These are phyloP conservation scores for Hypolimnas misippus DNA, from an alignment of 2,888 invertebrate species.

Conservation along the genomic window DNA sequence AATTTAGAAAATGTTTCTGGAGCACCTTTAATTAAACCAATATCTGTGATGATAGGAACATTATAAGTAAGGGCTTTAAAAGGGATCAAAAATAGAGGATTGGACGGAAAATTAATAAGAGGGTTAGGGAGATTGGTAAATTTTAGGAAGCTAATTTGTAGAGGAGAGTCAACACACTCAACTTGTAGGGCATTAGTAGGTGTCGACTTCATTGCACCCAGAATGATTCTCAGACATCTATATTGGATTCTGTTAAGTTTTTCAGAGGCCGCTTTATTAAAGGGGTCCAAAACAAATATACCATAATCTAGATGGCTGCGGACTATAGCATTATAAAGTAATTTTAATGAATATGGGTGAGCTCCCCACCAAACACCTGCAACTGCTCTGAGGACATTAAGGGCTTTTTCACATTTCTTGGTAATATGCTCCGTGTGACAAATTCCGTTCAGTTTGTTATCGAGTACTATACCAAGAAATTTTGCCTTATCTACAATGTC, in stretches of 20 bases:
- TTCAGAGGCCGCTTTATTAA: conserved; percentile 2
- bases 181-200: conserved; percentile 15
- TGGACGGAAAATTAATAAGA: too few species aligned
- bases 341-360: not conserved
- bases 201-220: conserved; percentile 12
- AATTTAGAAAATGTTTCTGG: too few species aligned
- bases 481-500: not conserved
- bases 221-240: conserved; percentile 1
- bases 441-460: conserved; percentile 13
- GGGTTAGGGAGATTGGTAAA: too few species aligned
- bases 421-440: conserved; percentile 26
- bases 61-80: too few species aligned
- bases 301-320: conserved; percentile 11
- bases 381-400: conserved; percentile 31
- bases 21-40: too few species aligned
- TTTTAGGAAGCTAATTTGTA: too few species aligned
- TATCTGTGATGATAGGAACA: too few species aligned
- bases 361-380: conserved; percentile 41
- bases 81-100: too few species aligned
- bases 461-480: conserved; percentile 10
- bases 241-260: conserved; percentile 11
- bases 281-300: not conserved
- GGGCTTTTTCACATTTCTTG: conserved; percentile 34
- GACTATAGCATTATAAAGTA: too few species aligned
- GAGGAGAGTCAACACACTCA: not conserved